Percentiles rank a stretch among this genome's conserved stretches.
Conservation (phyloP, 2,797 vertebrate species). For the Falco rusticolus region DNA sequence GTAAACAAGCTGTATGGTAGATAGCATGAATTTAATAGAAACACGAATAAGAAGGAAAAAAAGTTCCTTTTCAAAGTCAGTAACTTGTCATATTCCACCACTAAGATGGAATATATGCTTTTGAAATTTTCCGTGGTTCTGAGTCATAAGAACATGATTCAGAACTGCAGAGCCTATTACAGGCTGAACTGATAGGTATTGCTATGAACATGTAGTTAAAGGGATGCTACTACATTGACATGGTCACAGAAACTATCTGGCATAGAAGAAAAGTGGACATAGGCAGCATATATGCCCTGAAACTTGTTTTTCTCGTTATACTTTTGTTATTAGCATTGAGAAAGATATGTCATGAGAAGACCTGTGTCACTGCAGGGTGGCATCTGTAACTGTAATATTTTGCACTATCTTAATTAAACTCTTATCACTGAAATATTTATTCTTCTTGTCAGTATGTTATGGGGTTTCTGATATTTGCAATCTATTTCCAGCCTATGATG, state of each 20-base stretch:
- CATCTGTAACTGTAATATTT: not conserved
- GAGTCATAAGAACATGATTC: slow-evolving; percentile 10
- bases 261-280: not conserved
- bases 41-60: slow-evolving; percentile 22
- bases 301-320: not conserved
- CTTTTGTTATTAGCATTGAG: not conserved
- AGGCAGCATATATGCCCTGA: not conserved
- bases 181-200: not conserved
- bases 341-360: not conserved
- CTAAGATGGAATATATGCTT: not conserved
- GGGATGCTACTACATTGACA: not conserved
- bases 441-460: not conserved
- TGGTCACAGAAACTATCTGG: not conserved
- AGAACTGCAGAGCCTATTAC: not conserved
- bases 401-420: not conserved
- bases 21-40: not conserved
- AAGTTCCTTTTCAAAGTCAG: slow-evolving; percentile 10
- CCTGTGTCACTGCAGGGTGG: not conserved
- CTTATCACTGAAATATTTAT: slow-evolving; percentile 39
- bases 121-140: slow-evolving; percentile 15
- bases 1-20: not conserved
- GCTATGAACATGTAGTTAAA: not conserved
- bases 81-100: not conserved
- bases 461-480: slow-evolving; percentile 1
- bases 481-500: not conserved